Evolutionary conservation across 2,113 vertebrate species (phyloP).

Genomic region (Origma solitaria): DNA sequence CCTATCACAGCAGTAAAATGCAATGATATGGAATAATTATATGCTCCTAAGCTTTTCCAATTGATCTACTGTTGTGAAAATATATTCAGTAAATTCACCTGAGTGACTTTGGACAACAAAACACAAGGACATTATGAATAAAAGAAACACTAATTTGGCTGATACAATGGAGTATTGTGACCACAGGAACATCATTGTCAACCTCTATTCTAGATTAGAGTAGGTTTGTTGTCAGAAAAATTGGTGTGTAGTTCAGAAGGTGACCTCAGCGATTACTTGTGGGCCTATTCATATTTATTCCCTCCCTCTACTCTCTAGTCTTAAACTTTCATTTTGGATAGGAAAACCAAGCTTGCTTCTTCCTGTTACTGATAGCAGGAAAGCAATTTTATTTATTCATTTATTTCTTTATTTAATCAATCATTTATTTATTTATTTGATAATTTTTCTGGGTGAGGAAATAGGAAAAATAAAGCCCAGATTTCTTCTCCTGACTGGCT

Average conservation of each 20-base stretch:
- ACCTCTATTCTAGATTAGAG: background rate
- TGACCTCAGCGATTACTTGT: background rate
- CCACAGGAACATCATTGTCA: slow-evolving; percentile 10
- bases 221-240: slow-evolving; percentile 31
- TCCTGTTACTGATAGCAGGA: background rate
- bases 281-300: background rate
- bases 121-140: slow-evolving; percentile 25
- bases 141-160: slow-evolving; percentile 26
- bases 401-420: background rate
- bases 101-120: slow-evolving; percentile 41
- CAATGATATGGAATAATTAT: slow-evolving; percentile 43
- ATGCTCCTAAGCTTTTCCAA: slow-evolving; percentile 17
- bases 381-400: background rate
- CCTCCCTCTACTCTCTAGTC: background rate
- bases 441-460: background rate
- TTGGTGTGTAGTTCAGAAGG: background rate
- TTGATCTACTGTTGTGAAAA: slow-evolving; percentile 45
- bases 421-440: background rate
- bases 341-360: background rate
- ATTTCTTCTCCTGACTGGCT: background rate
- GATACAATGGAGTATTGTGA: background rate
- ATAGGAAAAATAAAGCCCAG: background rate
- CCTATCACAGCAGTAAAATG: slow-evolving; percentile 26
- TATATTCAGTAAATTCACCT: slow-evolving; percentile 48
- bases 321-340: background rate